Conservation (phyloP, 2,113 vertebrate species). For the Hemichromis elongatus region DNA sequence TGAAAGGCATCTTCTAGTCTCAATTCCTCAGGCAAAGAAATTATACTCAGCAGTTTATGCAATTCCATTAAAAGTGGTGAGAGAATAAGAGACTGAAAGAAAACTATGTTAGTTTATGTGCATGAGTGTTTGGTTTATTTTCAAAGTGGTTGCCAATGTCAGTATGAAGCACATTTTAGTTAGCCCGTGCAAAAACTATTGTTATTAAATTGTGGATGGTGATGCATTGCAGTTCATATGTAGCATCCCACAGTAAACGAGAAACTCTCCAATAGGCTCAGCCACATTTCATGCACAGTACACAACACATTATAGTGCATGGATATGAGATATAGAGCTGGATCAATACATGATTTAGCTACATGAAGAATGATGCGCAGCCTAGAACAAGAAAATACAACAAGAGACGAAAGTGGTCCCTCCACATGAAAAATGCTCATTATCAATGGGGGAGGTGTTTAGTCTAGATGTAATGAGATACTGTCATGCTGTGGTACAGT, state of each 20-base stretch:
- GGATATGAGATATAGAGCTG: conserved; percentile 55
- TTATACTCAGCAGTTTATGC: conserved; percentile 9
- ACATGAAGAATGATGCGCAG: conserved; percentile 63
- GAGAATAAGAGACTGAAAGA: background rate
- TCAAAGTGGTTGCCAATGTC: conserved; percentile 23
- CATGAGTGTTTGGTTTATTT: conserved; percentile 49
- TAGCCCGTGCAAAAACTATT: conserved; percentile 49
- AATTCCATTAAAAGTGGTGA: conserved; percentile 22
- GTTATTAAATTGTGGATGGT: conserved; percentile 55
- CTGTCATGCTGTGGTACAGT: conserved; percentile 73
- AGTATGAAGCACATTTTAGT: conserved; percentile 58
- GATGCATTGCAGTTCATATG: conserved; percentile 30
- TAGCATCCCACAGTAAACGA: conserved; percentile 22
- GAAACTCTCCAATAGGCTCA: conserved; percentile 21
- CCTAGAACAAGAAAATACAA: conserved; percentile 47
- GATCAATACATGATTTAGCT: conserved; percentile 65
- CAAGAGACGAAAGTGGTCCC: conserved; percentile 44
- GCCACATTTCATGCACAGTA: conserved; percentile 21
- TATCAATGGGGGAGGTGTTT: conserved; percentile 73
- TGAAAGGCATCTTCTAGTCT: conserved; percentile 11
- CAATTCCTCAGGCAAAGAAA: conserved; percentile 28
- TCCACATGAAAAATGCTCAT: conserved; percentile 72
- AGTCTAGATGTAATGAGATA: conserved; percentile 75
- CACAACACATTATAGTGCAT: conserved; percentile 48
- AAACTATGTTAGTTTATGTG: conserved; percentile 21